phyloP scores from a whole-genome alignment of 1,140 invertebrate genomes.

The Trichoplusia ni region DNA sequence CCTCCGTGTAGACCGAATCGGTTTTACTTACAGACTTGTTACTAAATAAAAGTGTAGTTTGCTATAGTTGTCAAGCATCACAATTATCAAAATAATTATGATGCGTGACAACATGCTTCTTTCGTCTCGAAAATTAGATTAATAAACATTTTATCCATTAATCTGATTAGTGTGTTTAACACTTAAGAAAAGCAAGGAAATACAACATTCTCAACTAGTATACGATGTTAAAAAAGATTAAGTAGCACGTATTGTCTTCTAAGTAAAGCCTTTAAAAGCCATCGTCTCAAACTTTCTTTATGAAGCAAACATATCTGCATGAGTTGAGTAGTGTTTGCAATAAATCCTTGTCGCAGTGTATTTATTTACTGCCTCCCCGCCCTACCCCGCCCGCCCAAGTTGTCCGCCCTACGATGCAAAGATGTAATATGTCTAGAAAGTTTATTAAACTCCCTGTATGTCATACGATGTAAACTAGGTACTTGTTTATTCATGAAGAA shows the following conservation, averaged over 20 bases:
- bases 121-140: too few relatives aligned
- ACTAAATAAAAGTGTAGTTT: too few relatives aligned
- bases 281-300: slow-evolving; percentile 12
- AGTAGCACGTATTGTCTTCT: not conserved
- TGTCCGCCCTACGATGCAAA: slow-evolving; percentile 29
- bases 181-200: too few relatives aligned
- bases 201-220: too few relatives aligned
- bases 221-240: too few relatives aligned
- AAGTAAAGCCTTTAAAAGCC: not conserved
- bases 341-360: slow-evolving; percentile 55
- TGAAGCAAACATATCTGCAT: slow-evolving; percentile 40
- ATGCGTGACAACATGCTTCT: too few relatives aligned
- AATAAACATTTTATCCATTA: too few relatives aligned
- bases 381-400: slow-evolving; percentile 32
- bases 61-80: too few relatives aligned
- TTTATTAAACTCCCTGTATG: slow-evolving; percentile 30
- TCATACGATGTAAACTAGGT: slow-evolving; percentile 31
- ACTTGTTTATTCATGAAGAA: slow-evolving; percentile 30
- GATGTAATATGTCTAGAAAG: slow-evolving; percentile 34
- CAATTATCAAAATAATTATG: too few relatives aligned
- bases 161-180: too few relatives aligned
- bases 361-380: slow-evolving; percentile 46
- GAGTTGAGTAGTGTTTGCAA: slow-evolving; percentile 51
- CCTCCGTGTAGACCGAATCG: too few relatives aligned
- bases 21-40: too few relatives aligned